Percentiles rank a stretch among this genome's conserved stretches.
Evolutionary conservation across 1,140 invertebrate species (phyloP).

Genomic region (Theocolax elegans): DNA sequence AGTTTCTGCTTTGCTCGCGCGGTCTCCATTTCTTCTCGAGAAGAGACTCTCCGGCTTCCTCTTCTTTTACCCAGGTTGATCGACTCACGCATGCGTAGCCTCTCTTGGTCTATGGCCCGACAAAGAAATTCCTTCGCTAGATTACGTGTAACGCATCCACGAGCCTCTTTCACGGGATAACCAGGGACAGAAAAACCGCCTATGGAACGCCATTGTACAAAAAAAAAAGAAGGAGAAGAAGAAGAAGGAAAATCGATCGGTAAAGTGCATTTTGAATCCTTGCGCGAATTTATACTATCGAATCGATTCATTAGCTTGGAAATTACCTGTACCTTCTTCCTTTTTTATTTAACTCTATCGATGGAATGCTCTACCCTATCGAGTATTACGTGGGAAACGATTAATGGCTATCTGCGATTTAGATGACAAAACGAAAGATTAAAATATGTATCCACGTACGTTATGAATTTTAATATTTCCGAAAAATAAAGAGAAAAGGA

Average conservation of each 20-base stretch:
- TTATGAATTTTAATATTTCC: too few species aligned
- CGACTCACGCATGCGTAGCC: not conserved
- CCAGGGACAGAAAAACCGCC: constrained; percentile 42
- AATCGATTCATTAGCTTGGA: constrained; percentile 22
- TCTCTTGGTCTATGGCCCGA: constrained; percentile 48
- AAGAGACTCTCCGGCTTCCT: constrained; percentile 19
- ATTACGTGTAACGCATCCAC: constrained; percentile 55
- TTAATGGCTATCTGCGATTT: too few species aligned
- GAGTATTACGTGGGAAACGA: too few species aligned
- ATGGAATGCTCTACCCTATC: too few species aligned
- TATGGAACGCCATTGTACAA: not conserved
- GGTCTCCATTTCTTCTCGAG: constrained; percentile 29
- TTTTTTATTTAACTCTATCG: too few species aligned
- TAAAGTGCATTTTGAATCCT: constrained; percentile 9
- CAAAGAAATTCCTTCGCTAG: constrained; percentile 61
- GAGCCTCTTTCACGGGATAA: constrained; percentile 54
- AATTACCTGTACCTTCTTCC: too few species aligned
- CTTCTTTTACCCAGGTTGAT: not conserved
- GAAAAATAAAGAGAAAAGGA: too few species aligned
- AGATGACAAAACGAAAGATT: too few species aligned
- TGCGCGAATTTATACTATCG: constrained; percentile 29
- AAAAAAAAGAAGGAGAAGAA: not conserved
- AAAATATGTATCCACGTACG: too few species aligned
- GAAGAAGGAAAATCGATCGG: constrained; percentile 46
- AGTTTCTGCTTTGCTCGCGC: constrained; percentile 12